Evolutionary conservation across 1,140 invertebrate species (phyloP), one percentile per base, ranked within the genome.

Genomic region (Oryzaephilus surinamensis): DNA sequence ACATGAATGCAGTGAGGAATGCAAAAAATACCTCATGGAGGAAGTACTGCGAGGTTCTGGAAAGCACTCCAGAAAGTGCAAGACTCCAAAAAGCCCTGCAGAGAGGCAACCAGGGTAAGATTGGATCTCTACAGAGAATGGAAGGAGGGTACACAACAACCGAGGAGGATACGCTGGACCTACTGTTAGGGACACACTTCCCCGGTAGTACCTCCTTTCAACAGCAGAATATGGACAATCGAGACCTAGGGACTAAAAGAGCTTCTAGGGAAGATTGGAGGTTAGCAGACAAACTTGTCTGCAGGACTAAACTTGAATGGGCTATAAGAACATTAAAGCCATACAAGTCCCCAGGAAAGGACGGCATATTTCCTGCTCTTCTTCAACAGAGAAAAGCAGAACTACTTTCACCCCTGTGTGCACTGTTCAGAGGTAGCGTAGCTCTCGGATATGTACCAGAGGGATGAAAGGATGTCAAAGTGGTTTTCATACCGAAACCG

Each of bases 401-500:
- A 4, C 13, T 31, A 31, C 13, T 31, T 12, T 16, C 29, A 2
- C 11, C 10, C 8, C 3, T 31, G 10, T 21, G 19, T 8, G 5
- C 19, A 8, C 10, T 5, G 10, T 21, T 28, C 5, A 8, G 27
- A 28, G 27, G 6, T 28, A 12, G 27, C 11, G 5, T 28, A 11
- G 32, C 19, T 17, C 5, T 11, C 2, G 4, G 32, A 20, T 18
- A 33, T 19, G 20, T 23, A 19, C 1, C 16, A 6, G 4, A 15
- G 20, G 10, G 1, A n/a, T 33, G n/a, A n/a, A 33, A 37, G 14
- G 11, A 29, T 21, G 34, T 42, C 1, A 46, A 32, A 26, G 39
- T 52, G 2, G 38, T 51, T 7, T 54, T 52, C 19, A 54, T 56
- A 15, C 43, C 41, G 0, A 52, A 50, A 17, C 28, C 43, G 6